Evolutionary conservation across 1,140 invertebrate genomes (phyloP).

Genomic region (Episyrphus balteatus): DNA sequence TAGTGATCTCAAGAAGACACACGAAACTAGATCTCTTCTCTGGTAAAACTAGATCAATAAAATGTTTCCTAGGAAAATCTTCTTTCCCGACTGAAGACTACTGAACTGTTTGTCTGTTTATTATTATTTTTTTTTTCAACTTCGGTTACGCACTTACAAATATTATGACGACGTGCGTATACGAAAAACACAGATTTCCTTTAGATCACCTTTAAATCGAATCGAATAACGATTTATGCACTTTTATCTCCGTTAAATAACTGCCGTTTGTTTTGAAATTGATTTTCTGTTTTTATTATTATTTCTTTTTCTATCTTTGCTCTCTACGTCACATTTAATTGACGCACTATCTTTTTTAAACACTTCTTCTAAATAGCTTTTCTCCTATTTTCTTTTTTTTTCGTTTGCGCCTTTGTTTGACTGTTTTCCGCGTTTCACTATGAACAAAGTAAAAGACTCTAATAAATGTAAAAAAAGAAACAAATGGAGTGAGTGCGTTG

Average conservation of each 20-base stretch:
- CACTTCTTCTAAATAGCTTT: constrained; percentile 7
- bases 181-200: too few species aligned
- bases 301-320: constrained; percentile 28
- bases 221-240: constrained; percentile 10
- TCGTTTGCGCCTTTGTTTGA: constrained; percentile 4
- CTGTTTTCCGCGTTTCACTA: constrained; percentile 8
- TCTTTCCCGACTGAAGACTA: constrained; percentile 2
- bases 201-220: too few species aligned
- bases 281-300: constrained; percentile 25
- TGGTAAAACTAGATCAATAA: neutral
- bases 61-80: neutral
- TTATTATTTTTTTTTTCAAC: too few species aligned
- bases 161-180: too few species aligned
- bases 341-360: constrained; percentile 6
- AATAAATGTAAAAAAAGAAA: constrained; percentile 5
- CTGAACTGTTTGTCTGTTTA: constrained; percentile 6
- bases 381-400: constrained; percentile 8
- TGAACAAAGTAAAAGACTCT: constrained; percentile 1
- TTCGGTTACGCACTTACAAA: too few species aligned
- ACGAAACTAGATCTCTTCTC: neutral
- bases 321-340: constrained; percentile 1
- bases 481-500: neutral
- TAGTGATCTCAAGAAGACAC: constrained; percentile 1
- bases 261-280: constrained; percentile 30
- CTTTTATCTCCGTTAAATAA: constrained; percentile 9